These are phyloP conservation scores for Xanthostigma xanthostigma DNA, from an alignment of 2,888 invertebrate genomes.

Conservation along the genomic window DNA sequence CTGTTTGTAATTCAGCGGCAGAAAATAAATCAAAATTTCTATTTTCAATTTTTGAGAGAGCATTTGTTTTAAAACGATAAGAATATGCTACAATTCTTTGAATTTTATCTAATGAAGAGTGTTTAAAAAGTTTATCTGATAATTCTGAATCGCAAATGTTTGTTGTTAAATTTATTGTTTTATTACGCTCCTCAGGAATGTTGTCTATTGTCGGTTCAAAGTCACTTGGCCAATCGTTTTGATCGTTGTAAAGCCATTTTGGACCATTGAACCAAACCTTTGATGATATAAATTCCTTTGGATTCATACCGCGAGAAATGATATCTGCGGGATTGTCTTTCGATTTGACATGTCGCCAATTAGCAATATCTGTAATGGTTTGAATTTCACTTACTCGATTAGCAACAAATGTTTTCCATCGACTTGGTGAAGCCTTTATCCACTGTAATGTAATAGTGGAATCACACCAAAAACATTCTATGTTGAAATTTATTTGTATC, in stretches of 20 bases:
- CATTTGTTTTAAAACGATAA: background rate
- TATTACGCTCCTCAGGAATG: too few species aligned
- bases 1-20: background rate
- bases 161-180: too few species aligned
- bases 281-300: background rate
- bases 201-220: background rate
- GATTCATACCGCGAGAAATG: background rate
- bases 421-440: background rate
- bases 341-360: background rate
- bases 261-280: background rate
- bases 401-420: background rate
- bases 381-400: background rate
- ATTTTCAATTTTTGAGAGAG: background rate
- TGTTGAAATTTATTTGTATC: background rate
- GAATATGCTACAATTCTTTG: background rate
- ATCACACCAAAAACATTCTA: background rate
- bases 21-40: background rate
- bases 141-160: too few species aligned
- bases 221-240: background rate
- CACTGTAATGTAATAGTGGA: background rate
- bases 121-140: background rate
- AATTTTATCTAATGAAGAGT: background rate
- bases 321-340: background rate
- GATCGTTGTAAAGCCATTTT: background rate
- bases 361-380: background rate